A percentile compares a stretch with the other conserved stretches of the same genome.
These are phyloP conservation scores for Lepidochrysops patricia DNA, from an alignment of 2,888 invertebrate species.

Conservation along the genomic window DNA sequence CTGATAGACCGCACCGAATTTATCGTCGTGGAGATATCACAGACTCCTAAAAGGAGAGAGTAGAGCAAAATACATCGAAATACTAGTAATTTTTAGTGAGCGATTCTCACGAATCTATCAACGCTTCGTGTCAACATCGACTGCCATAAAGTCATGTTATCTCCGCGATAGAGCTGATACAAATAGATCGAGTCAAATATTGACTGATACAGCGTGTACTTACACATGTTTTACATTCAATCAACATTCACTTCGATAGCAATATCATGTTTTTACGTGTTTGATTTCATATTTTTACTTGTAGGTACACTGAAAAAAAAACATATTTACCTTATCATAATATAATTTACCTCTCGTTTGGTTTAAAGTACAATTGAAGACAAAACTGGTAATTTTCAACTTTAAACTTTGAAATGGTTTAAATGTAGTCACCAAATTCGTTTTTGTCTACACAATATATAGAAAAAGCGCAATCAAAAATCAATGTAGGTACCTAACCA, in stretches of 20 bases:
- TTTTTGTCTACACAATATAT: no score
- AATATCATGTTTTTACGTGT: conserved; percentile 27
- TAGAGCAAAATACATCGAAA: no score
- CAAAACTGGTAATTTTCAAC: neutral
- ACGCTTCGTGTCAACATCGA: conserved; percentile 33
- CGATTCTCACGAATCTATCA: conserved; percentile 28
- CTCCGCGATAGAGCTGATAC: conserved; percentile 39
- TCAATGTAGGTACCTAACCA: no score
- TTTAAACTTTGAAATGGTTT: no score
- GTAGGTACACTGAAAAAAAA: neutral
- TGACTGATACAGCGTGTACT: conserved; percentile 37
- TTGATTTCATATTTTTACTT: neutral
- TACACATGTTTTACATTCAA: conserved; percentile 53
- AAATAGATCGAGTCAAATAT: conserved; percentile 49
- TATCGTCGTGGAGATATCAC: no score
- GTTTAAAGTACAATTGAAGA: no score
- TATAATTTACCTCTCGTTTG: no score
- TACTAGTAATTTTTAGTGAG: conserved; percentile 17
- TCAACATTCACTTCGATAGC: conserved; percentile 30
- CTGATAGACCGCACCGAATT: no score
- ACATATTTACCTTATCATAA: no score
- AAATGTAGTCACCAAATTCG: no score
- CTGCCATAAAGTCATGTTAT: conserved; percentile 41
- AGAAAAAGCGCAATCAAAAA: no score
- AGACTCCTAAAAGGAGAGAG: no score